A percentile compares a stretch with the other conserved stretches of the same genome.
Conservation (phyloP, 2,888 invertebrate genomes). For the Thymelicus lineola region DNA sequence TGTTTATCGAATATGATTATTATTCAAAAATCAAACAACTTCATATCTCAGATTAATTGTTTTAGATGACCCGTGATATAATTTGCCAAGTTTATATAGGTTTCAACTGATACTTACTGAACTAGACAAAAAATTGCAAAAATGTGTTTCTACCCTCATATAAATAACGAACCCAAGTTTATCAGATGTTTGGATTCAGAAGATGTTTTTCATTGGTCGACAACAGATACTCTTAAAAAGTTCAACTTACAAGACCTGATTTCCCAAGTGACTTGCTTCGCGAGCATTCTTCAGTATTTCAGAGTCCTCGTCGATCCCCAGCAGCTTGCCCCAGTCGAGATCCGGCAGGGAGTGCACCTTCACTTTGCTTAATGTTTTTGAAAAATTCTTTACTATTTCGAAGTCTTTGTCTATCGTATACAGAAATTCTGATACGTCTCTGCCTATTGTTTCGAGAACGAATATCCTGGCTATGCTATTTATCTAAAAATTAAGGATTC, state of each 20-base stretch:
- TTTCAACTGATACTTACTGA: too few species aligned
- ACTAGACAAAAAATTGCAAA: too few species aligned
- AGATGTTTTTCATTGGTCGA: too few species aligned
- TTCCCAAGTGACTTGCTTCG: constrained; percentile 61
- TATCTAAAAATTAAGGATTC: constrained; percentile 58
- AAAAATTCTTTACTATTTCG: constrained; percentile 64
- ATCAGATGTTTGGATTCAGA: too few species aligned
- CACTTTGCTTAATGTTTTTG: constrained; percentile 53
- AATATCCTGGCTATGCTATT: constrained; percentile 76
- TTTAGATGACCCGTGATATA: too few species aligned
- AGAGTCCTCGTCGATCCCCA: constrained; percentile 58
- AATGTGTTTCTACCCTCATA: too few species aligned
- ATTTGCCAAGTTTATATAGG: too few species aligned
- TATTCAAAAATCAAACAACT: too few species aligned
- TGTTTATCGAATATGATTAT: too few species aligned
- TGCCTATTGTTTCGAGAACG: constrained; percentile 76
- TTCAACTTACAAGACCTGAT: constrained; percentile 70
- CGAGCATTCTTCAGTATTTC: constrained; percentile 59
- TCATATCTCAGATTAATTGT: too few species aligned
- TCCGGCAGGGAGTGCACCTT: constrained; percentile 47
- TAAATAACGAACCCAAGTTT: too few species aligned
- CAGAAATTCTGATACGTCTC: constrained; percentile 65
- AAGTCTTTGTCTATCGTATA: constrained; percentile 70
- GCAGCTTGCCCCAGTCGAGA: constrained; percentile 60
- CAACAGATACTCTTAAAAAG: neutral